Evolutionary conservation across 2,888 invertebrate species (phyloP).

Genomic region (Dilophus febrilis): DNA sequence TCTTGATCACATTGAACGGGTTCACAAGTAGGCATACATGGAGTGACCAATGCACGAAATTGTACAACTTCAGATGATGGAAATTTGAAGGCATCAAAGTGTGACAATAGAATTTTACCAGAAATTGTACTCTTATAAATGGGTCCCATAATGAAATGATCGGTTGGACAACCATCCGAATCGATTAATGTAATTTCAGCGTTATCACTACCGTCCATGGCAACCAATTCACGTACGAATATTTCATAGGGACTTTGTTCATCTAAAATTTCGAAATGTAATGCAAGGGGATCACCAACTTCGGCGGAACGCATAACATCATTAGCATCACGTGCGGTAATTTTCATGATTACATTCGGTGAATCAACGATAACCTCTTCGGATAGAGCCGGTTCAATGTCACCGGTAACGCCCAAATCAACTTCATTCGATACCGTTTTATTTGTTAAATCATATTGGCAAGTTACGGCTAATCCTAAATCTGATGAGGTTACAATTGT

Average conservation of each 20-base stretch:
- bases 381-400: conserved; percentile 68
- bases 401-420: conserved; percentile 74
- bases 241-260: conserved; percentile 89
- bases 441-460: conserved; percentile 86
- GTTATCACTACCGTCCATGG: conserved; percentile 85
- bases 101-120: conserved; percentile 70
- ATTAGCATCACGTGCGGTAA: conserved; percentile 67
- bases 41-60: conserved; percentile 87
- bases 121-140: conserved; percentile 64
- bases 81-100: conserved; percentile 93
- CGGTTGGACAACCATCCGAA: conserved; percentile 81
- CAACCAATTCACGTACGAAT: conserved; percentile 83
- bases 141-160: conserved; percentile 87
- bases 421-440: conserved; percentile 88
- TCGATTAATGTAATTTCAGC: conserved; percentile 86
- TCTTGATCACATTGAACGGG: conserved; percentile 78
- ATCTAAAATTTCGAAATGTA: conserved; percentile 83
- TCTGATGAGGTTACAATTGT: conserved; percentile 89
- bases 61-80: conserved; percentile 89
- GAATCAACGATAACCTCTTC: conserved; percentile 88
- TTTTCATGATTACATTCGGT: conserved; percentile 88
- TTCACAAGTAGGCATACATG: conserved; percentile 84
- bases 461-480: conserved; percentile 81
- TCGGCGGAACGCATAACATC: conserved; percentile 75
- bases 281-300: conserved; percentile 81